phyloP scores from a whole-genome alignment of 2,797 vertebrate genomes.

The Heteromormyrus szaboi region DNA sequence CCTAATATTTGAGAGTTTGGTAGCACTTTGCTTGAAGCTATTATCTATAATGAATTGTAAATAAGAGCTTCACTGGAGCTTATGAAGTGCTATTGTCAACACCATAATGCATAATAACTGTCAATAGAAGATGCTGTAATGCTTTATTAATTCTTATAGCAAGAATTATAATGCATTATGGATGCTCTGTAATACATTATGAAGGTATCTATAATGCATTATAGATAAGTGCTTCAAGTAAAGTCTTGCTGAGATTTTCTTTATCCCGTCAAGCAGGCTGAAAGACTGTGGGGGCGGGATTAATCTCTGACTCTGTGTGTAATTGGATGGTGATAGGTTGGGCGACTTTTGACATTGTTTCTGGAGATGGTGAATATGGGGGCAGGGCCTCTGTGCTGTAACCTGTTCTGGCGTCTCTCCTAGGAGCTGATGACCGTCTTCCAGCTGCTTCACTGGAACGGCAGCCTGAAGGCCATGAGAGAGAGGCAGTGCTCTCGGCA shows the following conservation, averaged over 20 bases:
- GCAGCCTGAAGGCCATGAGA: conserved; percentile 95
- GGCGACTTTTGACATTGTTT: neutral
- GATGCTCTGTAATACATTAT: neutral
- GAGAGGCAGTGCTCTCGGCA: conserved; percentile 94
- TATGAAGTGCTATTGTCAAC: neutral
- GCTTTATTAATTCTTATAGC: neutral
- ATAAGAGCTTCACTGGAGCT: neutral
- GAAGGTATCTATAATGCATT: neutral
- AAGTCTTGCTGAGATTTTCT: neutral
- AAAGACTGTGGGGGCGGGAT: neutral
- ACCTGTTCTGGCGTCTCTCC: neutral
- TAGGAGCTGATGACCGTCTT: conserved; percentile 98
- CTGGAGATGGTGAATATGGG: neutral
- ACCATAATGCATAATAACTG: neutral
- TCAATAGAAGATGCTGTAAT: neutral
- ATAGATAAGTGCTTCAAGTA: neutral
- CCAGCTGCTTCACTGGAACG: conserved; percentile 95
- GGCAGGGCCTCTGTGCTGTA: neutral
- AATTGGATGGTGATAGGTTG: neutral
- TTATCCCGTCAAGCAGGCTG: neutral
- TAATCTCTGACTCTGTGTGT: neutral
- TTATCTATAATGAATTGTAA: neutral
- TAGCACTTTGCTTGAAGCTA: neutral
- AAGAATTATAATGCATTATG: neutral
- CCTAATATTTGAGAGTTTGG: neutral